phyloP scores from a whole-genome alignment of 2,888 invertebrate species.

The Eupithecia subfuscata region DNA sequence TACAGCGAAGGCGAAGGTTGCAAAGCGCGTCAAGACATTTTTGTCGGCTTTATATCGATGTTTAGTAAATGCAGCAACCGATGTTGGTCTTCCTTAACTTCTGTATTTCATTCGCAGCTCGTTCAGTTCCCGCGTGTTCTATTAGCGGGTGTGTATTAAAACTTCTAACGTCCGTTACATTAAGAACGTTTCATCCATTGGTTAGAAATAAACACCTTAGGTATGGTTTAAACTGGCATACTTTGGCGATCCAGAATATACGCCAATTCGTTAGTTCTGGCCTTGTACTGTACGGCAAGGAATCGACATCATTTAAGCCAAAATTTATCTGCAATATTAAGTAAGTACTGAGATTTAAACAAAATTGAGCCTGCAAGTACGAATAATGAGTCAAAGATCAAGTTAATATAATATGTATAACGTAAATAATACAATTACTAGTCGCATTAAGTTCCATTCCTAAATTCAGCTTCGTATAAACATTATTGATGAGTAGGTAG shows the following conservation, averaged over 20 bases:
- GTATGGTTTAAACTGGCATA: background rate
- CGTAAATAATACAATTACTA: no score
- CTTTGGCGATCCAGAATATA: background rate
- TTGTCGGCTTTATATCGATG: no score
- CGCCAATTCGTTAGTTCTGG: background rate
- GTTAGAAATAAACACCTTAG: slow-evolving; percentile 1
- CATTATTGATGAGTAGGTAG: background rate
- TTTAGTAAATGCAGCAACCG: background rate
- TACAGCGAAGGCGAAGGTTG: no score
- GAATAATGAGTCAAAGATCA: no score
- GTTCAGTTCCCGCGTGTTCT: slow-evolving; percentile 59
- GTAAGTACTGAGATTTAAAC: no score
- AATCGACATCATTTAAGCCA: background rate
- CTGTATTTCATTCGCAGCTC: slow-evolving; percentile 44
- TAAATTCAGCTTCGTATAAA: background rate
- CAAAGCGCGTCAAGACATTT: no score
- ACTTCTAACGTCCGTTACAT: slow-evolving; percentile 68
- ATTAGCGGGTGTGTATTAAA: slow-evolving; percentile 72
- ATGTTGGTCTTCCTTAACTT: slow-evolving; percentile 4
- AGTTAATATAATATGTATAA: no score
- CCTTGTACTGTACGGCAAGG: background rate
- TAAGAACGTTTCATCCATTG: slow-evolving; percentile 54
- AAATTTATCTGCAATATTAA: background rate
- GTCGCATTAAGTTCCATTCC: background rate
- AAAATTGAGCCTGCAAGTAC: no score